Evolutionary conservation across 2,888 invertebrate genomes (phyloP).

Genomic region (Ectemnius lituratus): DNA sequence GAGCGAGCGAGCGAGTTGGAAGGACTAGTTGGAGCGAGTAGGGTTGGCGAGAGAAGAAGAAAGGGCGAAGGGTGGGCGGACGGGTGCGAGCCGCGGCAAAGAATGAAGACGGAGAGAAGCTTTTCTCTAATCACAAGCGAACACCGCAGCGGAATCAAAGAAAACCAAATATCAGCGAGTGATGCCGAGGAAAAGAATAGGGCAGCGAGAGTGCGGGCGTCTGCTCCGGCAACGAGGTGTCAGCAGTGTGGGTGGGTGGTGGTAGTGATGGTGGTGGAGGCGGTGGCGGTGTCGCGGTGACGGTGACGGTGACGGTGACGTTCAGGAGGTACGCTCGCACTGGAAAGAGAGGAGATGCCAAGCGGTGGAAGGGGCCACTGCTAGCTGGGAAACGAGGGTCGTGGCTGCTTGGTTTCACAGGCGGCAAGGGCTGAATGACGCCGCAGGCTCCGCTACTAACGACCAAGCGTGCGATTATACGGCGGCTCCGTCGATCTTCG

Average conservation of each 20-base stretch:
- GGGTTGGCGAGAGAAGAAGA: neutral
- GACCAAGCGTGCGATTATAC: constrained; percentile 67
- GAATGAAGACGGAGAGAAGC: constrained; percentile 42
- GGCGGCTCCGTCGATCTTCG: constrained; percentile 61
- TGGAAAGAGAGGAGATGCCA: constrained; percentile 40
- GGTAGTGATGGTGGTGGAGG: neutral
- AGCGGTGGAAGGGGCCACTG: constrained; percentile 34
- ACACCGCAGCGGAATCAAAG: constrained; percentile 57
- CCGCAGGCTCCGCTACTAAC: constrained; percentile 67
- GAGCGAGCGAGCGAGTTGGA: constrained; percentile 5
- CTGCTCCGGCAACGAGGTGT: constrained; percentile 53
- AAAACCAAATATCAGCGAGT: constrained; percentile 63
- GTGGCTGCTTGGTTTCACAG: constrained; percentile 54
- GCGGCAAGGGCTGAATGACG: constrained; percentile 69
- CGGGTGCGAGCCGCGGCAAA: constrained; percentile 8
- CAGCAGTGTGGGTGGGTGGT: constrained; percentile 32
- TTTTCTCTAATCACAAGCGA: constrained; percentile 62
- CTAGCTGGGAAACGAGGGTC: constrained; percentile 53
- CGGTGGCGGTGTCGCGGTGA: neutral
- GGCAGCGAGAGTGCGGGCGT: constrained; percentile 31
- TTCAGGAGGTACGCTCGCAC: neutral
- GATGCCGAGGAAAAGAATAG: constrained; percentile 53
- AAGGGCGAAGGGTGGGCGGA: neutral
- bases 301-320: neutral
- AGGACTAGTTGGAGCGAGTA: neutral